Conservation (phyloP, 2,888 invertebrate genomes). For the Allygus modestus region DNA sequence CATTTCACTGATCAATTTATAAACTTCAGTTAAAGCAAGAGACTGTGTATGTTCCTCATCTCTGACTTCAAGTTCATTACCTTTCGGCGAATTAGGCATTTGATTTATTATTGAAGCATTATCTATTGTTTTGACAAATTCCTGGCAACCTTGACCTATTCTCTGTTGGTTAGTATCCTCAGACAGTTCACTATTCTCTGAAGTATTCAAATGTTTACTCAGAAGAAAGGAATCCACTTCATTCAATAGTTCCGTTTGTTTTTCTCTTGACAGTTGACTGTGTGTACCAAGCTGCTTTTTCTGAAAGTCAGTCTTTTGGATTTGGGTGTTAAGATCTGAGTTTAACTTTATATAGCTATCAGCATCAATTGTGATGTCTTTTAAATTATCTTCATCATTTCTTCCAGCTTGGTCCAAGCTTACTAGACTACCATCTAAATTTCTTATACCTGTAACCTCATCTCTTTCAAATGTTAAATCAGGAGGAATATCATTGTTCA, state of each 20-base stretch:
- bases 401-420: not conserved
- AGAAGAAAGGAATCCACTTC: slow-evolving; percentile 16
- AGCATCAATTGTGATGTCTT: not conserved
- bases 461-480: not conserved
- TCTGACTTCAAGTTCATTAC: not conserved
- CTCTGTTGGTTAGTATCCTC: not conserved
- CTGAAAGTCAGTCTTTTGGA: not conserved
- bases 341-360: not conserved
- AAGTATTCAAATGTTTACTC: not conserved
- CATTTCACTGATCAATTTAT: slow-evolving; percentile 74
- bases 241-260: slow-evolving; percentile 3
- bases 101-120: not conserved
- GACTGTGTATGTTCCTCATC: slow-evolving; percentile 32
- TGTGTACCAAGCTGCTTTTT: not conserved
- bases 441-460: not conserved
- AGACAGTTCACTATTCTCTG: not conserved
- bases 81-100: not conserved
- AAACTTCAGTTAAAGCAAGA: slow-evolving; percentile 74
- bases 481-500: not conserved
- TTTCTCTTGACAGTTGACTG: not conserved
- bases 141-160: not conserved
- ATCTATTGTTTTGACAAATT: not conserved
- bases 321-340: not conserved
- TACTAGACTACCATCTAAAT: too few relatives aligned
- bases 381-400: not conserved